Evolutionary conservation across 2,797 vertebrate species (phyloP).

Genomic region (Macropodus opercularis): DNA sequence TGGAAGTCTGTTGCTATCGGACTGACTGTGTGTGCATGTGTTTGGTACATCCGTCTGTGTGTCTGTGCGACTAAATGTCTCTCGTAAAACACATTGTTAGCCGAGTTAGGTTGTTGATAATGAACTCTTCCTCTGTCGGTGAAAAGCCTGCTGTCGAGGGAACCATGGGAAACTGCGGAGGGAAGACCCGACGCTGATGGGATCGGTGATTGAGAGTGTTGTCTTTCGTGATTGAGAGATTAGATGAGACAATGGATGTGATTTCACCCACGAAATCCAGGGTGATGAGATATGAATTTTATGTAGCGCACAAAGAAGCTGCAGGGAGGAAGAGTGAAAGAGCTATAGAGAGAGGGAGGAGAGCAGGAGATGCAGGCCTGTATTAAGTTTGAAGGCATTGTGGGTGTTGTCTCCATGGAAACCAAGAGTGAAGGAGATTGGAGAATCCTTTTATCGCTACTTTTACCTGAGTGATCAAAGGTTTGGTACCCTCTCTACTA

Average conservation of each 20-base stretch:
- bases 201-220: conserved; percentile 6
- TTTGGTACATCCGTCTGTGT: conserved; percentile 54
- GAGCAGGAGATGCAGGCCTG: conserved; percentile 31
- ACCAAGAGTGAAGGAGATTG: conserved; percentile 48
- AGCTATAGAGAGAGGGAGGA: conserved; percentile 31
- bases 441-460: conserved; percentile 58
- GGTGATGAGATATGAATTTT: conserved; percentile 12
- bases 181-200: conserved; percentile 16
- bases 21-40: conserved; percentile 40
- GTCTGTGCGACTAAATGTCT: conserved; percentile 65
- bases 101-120: conserved; percentile 59
- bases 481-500: conserved; percentile 24
- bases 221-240: conserved; percentile 4
- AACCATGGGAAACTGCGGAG: conserved; percentile 66
- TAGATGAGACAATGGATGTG: conserved; percentile 4
- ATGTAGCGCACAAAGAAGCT: background rate
- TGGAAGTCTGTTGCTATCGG: conserved; percentile 75
- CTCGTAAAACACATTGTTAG: conserved; percentile 74
- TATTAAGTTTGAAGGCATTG: conserved; percentile 42
- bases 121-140: conserved; percentile 71
- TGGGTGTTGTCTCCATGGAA: conserved; percentile 67
- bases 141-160: conserved; percentile 71
- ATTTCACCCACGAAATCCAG: conserved; percentile 5
- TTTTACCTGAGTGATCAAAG: conserved; percentile 63
- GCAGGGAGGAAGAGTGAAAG: conserved; percentile 22